A percentile compares a stretch with the other conserved stretches of the same genome.
Evolutionary conservation across 2,888 invertebrate genomes (phyloP).

Genomic region (Nomada fucata): DNA sequence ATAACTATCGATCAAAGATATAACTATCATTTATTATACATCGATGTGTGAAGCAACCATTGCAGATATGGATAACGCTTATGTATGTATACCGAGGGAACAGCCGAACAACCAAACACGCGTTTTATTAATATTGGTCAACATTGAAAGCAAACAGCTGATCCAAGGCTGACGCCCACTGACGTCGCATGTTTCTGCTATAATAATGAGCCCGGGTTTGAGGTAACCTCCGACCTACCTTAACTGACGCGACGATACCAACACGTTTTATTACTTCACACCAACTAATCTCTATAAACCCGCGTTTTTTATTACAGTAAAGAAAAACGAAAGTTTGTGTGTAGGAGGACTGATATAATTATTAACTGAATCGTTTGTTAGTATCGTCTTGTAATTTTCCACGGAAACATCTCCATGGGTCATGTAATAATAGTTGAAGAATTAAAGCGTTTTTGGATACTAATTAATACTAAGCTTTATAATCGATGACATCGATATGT

Average conservation of each 20-base stretch:
- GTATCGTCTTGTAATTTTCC: constrained; percentile 1
- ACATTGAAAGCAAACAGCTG: constrained; percentile 79
- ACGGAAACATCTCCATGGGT: not conserved
- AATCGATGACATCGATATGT: too few relatives aligned
- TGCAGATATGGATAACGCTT: not conserved
- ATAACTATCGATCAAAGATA: not conserved
- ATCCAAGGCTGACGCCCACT: constrained; percentile 75
- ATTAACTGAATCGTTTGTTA: constrained; percentile 4
- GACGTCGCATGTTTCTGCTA: constrained; percentile 53
- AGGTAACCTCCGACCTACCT: constrained; percentile 63
- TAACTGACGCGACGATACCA: constrained; percentile 30
- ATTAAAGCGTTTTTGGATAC: not conserved
- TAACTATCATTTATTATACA: constrained; percentile 20
- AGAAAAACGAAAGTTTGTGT: not conserved
- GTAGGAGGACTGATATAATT: not conserved
- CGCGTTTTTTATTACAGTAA: too few relatives aligned
- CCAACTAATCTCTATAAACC: too few relatives aligned
- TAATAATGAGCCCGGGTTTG: constrained; percentile 52
- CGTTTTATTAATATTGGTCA: constrained; percentile 74
- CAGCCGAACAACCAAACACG: constrained; percentile 32
- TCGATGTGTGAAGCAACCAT: not conserved
- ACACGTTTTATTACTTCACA: constrained; percentile 2
- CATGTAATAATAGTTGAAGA: not conserved
- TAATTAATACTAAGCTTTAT: not conserved
- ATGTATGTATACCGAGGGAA: constrained; percentile 8